Evolutionary conservation across 1,140 invertebrate genomes (phyloP), one percentile per base, ranked within the genome.

Genomic region (Leptoteleia sp.): DNA sequence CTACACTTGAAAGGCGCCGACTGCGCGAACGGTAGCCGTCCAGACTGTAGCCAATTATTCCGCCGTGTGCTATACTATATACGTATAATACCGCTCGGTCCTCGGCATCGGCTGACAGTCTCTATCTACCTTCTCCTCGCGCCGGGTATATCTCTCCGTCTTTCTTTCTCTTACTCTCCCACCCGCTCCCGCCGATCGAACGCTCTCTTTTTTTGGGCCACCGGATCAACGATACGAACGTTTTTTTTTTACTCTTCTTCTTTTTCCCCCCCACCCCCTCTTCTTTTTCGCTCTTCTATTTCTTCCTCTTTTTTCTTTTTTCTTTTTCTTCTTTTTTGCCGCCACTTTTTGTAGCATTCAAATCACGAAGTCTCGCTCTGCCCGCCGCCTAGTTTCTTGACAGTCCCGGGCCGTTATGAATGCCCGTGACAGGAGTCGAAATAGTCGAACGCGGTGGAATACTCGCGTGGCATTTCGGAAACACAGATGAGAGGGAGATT

Each of bases 31-130:
- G 79, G 86, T 88, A 88, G 86, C 86, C 80, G 67, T 79, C 67
- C 80, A 83, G 85, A 88, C 85, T 89, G 82, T 86, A 87, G 83
- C 86, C 85, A 89, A 89, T 89, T 89, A 89, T 85, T 86, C 82
- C 79, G 79, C n/a, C n/a, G 70, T 83, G 86, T 87, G 86, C 85
- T 88, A 88, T 87, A 87, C 84, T 86, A 84, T n/a, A n/a, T n/a
- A n/a, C n/a, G n/a, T n/a, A n/a, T n/a, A n/a, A n/a, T n/a, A n/a
- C n/a, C n/a, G n/a, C n/a, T n/a, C n/a, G n/a, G 85, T 83, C 79
- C 80, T 68, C 64, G 61, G 52, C 27, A 62, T 76, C 68, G 65
- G 42, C 38, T 57, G 4, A 16, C 12, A 31, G 35, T 4, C 33
- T 29, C 31, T 5, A 7, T 15, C 38, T n/a, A 48, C 43, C n/a